Evolutionary conservation across 2,797 vertebrate species (phyloP), one percentile per base, ranked within the genome.

Genomic region (Remorina albescens): DNA sequence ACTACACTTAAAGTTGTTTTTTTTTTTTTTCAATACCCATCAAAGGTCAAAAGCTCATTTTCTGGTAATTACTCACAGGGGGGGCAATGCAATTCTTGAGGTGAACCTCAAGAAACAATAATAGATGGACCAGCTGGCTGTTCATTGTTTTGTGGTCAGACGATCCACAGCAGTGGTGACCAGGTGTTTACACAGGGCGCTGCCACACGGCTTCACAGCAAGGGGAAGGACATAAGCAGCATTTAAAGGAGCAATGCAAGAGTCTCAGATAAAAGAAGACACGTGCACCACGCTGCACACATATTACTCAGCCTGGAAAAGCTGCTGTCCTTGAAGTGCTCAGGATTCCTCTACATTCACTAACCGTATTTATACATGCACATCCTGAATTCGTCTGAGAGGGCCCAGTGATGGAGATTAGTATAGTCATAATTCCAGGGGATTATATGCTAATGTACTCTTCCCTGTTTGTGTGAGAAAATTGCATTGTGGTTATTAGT

Each of bases 41-140:
- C 87, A 90, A 93, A 94, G 94, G 94, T 95, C 94, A 95, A 94
- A 93, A 89, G 91, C 92, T 93, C 79, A 79, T 93, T 93, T 93
- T 88, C 81, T 78, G 80, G 84, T 95, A 94, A 95, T 93, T 93
- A 94, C 92, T 94, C 94, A 92, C 87, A 39, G 49, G 88, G 88
- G 76, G 86, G 80, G 51, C n/a, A 39, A 26, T 71, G 86, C 74
- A 82, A 78, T 87, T 84, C 83, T 90, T 89, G 88, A 89, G 89
- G 91, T 92, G 88, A 91, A 87, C 88, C 91, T 88, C 90, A 90
- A 92, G 90, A 89, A 92, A 93, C 90, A 93, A 86, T 94, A 95
- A 95, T 93, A 92, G 89, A 95, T 95, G 92, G 86, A 90, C 39
- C 83, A 82, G 89, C 83, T 86, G 89, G 86, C 86, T 90, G 87